These are phyloP conservation scores for Brienomyrus brachyistius DNA, from an alignment of 2,113 vertebrate species.

Conservation along the genomic window DNA sequence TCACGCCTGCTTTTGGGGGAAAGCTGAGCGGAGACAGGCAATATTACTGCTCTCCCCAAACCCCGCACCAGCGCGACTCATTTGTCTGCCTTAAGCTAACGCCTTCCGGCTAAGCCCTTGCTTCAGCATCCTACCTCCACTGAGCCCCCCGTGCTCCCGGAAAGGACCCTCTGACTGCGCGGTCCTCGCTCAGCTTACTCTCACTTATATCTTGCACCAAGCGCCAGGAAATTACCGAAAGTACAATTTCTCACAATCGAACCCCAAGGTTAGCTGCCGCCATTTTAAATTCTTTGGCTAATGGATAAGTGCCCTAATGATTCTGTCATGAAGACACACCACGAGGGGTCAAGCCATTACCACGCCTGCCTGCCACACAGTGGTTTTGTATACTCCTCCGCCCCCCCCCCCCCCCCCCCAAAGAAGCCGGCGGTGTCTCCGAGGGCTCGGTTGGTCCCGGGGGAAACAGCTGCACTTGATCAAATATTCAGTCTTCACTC, in stretches of 20 bases:
- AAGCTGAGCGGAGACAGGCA: not conserved
- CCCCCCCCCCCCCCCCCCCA: not conserved
- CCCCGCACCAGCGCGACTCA: not conserved
- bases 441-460: not conserved
- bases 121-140: not conserved
- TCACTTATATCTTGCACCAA: not conserved
- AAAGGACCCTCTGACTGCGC: not conserved
- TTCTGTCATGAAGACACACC: not conserved
- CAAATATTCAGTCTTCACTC: slow-evolving; percentile 18
- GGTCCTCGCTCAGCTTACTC: not conserved
- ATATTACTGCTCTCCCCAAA: not conserved
- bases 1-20: not conserved
- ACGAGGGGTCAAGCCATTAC: not conserved
- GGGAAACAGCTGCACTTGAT: slow-evolving; percentile 14
- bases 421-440: not conserved
- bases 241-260: not conserved
- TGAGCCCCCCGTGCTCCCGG: not conserved
- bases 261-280: not conserved
- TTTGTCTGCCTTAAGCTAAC: not conserved
- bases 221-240: not conserved
- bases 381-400: not conserved
- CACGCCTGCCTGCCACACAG: not conserved
- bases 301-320: not conserved
- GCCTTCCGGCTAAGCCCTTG: not conserved
- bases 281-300: not conserved